Evolutionary conservation across 2,797 vertebrate species (phyloP).

Genomic region (Sebastes goodei): DNA sequence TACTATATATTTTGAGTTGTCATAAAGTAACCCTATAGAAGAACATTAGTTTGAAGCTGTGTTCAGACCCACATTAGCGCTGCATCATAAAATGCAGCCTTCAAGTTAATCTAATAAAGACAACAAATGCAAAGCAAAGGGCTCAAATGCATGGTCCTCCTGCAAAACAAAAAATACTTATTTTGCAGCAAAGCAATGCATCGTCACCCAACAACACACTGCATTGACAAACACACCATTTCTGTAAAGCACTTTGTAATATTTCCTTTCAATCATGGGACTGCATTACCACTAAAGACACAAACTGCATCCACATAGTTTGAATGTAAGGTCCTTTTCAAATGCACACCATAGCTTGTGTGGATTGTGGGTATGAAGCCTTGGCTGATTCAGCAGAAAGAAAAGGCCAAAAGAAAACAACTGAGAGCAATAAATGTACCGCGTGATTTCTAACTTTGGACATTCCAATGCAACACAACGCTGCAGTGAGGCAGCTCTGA

Average conservation of each 20-base stretch:
- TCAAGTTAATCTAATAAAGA: background rate
- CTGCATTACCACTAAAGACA: background rate
- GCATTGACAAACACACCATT: background rate
- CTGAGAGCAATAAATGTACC: background rate
- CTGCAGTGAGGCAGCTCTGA: background rate
- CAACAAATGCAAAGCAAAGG: background rate
- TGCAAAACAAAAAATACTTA: background rate
- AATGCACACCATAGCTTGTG: background rate
- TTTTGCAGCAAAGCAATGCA: background rate
- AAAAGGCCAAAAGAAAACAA: background rate
- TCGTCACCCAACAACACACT: background rate
- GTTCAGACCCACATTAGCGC: background rate
- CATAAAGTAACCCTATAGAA: background rate
- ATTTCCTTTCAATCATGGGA: background rate
- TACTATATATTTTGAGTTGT: background rate
- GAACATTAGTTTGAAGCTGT: background rate
- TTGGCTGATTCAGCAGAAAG: conserved; percentile 22
- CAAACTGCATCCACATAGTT: background rate
- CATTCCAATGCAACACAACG: background rate
- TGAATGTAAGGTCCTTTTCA: background rate
- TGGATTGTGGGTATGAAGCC: background rate
- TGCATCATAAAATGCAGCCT: background rate
- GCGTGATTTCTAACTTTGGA: conserved; percentile 13
- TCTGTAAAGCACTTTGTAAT: background rate
- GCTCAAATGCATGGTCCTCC: background rate